Evolutionary conservation across 2,113 vertebrate genomes (phyloP), one percentile per base, ranked within the genome.

Genomic region (Pseudorectes ferrugineus): DNA sequence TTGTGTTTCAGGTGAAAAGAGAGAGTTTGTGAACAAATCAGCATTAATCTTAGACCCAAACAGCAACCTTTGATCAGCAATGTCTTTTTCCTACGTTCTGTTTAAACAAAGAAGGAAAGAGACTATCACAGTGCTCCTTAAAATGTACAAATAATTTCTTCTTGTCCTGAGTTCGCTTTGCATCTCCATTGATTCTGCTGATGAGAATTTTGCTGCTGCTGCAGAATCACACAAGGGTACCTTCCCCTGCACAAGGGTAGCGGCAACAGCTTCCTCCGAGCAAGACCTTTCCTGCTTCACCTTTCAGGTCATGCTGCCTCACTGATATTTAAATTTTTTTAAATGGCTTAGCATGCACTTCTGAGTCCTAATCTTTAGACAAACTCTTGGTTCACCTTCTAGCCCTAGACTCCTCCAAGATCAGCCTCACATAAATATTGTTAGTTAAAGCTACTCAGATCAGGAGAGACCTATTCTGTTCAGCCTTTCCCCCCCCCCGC

Each of bases 321-420:
- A 90, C 74, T 92, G 94, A 92, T 95, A 96, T 95, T 96, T 95
- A 97, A 95, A 95, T 87, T 83, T 82, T 92, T 89, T 76, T 38
- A 97, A 97, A 93, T 85, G 55, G 83, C 93, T 93, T 95, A 96
- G 92, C 72, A 92, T 95, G 89, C 97, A 96, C 46, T 95, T 96
- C 67, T 92, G 93, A 85, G 66, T 89, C 94, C 66, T 93, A 74
- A 85, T 87, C 93, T 82, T 96, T 92, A 93, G 80, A 91, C 85
- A 92, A 88, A 93, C 73, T 94, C 89, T 93, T 93, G 70, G 43
- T 96, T 97, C 94, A 96, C 95, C 94, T 95, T 93, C 89, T 93
- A 96, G 90, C 86, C 85, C 83, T n/a, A 92, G 87, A 96, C 72
- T 97, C 88, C 80, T 95, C 88, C 86, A 94, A 94, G 85, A 90